These are phyloP conservation scores for Ichneumoninae sp. DNA, from an alignment of 2,888 invertebrate species.

Conservation along the genomic window DNA sequence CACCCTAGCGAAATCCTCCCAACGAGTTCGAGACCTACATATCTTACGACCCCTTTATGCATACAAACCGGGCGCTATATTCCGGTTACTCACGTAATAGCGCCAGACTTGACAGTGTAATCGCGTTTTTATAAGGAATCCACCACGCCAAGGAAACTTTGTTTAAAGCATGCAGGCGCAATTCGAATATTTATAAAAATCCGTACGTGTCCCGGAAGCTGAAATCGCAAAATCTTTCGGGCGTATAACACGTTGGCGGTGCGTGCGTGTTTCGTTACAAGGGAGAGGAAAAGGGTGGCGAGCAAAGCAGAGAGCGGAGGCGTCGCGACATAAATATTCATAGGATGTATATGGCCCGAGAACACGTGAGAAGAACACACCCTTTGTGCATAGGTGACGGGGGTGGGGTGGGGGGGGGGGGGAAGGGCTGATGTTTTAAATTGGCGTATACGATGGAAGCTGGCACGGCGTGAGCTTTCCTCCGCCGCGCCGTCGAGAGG, in stretches of 20 bases:
- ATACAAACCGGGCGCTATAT: neutral
- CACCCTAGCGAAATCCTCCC: neutral
- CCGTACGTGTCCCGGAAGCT: constrained; percentile 57
- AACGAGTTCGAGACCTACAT: neutral
- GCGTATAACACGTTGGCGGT: constrained; percentile 14
- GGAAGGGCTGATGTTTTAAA: constrained; percentile 65
- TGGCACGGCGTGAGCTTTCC: constrained; percentile 26
- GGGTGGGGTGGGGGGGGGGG: neutral
- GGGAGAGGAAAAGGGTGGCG: constrained; percentile 11
- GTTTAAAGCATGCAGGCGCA: constrained; percentile 8
- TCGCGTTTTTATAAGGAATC: constrained; percentile 46
- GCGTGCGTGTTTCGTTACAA: constrained; percentile 21
- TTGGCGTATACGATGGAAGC: constrained; percentile 65
- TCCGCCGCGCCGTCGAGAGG: constrained; percentile 24
- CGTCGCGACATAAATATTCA: constrained; percentile 68
- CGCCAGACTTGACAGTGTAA: constrained; percentile 29
- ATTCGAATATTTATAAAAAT: constrained; percentile 38
- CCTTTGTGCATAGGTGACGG: constrained; percentile 60
- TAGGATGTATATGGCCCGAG: constrained; percentile 65
- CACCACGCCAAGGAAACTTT: constrained; percentile 44
- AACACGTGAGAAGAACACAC: constrained; percentile 65
- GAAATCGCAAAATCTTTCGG: constrained; percentile 57
- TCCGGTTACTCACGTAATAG: constrained; percentile 25
- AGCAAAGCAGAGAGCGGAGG: constrained; percentile 43
- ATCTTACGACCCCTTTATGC: neutral